Evolutionary conservation across 2,888 invertebrate genomes (phyloP).

Genomic region (Macrophya alboannulata): DNA sequence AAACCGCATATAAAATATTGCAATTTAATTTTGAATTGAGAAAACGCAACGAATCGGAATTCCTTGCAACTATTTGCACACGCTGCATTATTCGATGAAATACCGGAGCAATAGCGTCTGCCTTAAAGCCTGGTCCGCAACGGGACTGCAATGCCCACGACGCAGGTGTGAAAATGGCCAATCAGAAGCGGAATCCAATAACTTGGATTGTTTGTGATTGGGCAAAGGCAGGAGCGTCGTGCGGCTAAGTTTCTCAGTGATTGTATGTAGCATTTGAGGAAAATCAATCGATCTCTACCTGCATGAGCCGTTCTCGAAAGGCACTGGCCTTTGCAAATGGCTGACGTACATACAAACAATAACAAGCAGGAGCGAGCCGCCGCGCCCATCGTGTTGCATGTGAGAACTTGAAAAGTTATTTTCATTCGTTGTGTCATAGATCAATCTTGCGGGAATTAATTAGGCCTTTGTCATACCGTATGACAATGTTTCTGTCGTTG

Average conservation of each 20-base stretch:
- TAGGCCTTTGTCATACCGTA: background rate
- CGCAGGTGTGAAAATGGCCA: background rate
- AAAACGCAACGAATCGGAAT: background rate
- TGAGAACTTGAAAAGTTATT: background rate
- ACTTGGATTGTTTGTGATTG: background rate
- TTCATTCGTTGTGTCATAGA: constrained; percentile 17
- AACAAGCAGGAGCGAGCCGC: constrained; percentile 22
- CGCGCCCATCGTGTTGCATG: constrained; percentile 36
- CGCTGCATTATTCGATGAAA: background rate
- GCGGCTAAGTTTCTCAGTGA: background rate
- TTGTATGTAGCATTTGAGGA: background rate
- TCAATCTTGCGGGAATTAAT: background rate
- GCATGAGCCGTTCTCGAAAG: background rate
- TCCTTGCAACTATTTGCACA: background rate
- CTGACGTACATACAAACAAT: constrained; percentile 33
- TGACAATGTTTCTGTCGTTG: background rate
- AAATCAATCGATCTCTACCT: constrained; percentile 1
- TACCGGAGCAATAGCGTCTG: background rate
- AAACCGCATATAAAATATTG: background rate
- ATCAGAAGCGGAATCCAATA: background rate
- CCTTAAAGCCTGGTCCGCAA: constrained; percentile 3
- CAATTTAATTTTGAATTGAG: background rate
- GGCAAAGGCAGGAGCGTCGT: background rate
- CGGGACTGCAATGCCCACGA: too few species aligned
- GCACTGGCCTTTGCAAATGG: constrained; percentile 17